Percentiles rank a stretch among this genome's conserved stretches.
These are phyloP conservation scores for Neocrepidodera transversa DNA, from an alignment of 2,888 invertebrate genomes.

Conservation along the genomic window DNA sequence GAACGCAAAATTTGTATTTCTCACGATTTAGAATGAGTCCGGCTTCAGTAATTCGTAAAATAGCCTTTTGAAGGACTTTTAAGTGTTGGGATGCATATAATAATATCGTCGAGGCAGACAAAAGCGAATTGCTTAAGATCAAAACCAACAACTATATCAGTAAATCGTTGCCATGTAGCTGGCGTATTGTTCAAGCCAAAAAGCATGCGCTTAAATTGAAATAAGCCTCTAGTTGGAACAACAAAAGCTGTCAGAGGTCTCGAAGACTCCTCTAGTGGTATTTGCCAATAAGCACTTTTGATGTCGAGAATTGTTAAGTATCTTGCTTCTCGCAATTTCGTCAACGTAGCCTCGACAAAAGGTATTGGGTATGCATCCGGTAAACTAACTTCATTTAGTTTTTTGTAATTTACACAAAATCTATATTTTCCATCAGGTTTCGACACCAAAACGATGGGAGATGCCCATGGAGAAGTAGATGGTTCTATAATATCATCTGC, in stretches of 20 bases:
- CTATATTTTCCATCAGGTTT: too few species aligned
- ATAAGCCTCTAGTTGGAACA: constrained; percentile 42
- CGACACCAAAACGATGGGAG: too few species aligned
- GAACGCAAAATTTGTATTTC: constrained; percentile 21
- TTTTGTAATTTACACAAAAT: too few species aligned
- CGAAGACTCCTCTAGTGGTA: constrained; percentile 17
- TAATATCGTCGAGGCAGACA: constrained; percentile 41
- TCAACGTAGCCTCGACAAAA: not conserved
- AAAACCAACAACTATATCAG: constrained; percentile 39
- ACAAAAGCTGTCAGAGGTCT: constrained; percentile 46
- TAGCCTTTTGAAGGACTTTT: constrained; percentile 34
- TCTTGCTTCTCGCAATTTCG: not conserved
- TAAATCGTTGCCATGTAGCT: constrained; percentile 42
- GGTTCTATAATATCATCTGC: too few species aligned
- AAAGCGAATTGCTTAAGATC: constrained; percentile 40
- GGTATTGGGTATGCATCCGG: not conserved
- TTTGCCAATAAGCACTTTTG: constrained; percentile 31
- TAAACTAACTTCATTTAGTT: not conserved
- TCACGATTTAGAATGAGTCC: constrained; percentile 35
- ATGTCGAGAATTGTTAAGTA: constrained; percentile 1
- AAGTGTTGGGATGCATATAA: constrained; percentile 32
- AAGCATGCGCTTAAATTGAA: constrained; percentile 45
- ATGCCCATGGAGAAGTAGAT: too few species aligned
- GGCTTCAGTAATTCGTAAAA: constrained; percentile 37
- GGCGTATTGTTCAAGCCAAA: constrained; percentile 44